These are phyloP conservation scores for Hassar affinis DNA, from an alignment of 2,113 vertebrate species.

Conservation along the genomic window DNA sequence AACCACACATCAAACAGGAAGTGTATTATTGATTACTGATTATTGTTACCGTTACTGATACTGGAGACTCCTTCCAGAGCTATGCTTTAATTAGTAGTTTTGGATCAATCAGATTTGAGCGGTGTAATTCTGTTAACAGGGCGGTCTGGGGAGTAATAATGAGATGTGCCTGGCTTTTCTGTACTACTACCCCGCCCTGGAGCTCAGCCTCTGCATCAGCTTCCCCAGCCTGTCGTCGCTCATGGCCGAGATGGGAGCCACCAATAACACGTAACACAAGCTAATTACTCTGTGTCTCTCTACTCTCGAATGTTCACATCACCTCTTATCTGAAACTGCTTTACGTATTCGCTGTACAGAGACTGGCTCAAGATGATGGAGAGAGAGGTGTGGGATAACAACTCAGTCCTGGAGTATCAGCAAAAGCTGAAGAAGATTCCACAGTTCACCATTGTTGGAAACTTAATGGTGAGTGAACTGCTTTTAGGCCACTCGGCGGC, in stretches of 20 bases:
- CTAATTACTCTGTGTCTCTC: neutral
- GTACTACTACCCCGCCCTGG: constrained; percentile 76
- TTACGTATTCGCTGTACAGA: constrained; percentile 18
- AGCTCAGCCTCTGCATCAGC: constrained; percentile 71
- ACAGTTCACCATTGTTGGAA: constrained; percentile 24
- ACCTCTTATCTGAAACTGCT: neutral
- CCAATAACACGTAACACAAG: constrained; percentile 46
- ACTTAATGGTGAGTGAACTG: constrained; percentile 50
- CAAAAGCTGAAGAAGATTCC: constrained; percentile 50
- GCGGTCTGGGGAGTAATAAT: constrained; percentile 71
- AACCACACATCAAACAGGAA: neutral
- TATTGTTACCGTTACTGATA: too few species aligned
- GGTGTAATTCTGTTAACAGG: constrained; percentile 59
- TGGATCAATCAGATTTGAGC: neutral
- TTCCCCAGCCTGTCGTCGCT: constrained; percentile 57
- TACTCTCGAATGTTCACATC: neutral
- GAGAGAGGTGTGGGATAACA: constrained; percentile 25
- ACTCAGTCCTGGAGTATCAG: constrained; percentile 55
- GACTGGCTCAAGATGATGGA: neutral
- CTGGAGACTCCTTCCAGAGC: neutral
- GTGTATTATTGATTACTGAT: too few species aligned
- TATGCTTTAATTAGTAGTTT: neutral
- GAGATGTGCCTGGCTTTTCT: constrained; percentile 84
- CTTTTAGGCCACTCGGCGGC: neutral
- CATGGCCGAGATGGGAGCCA: constrained; percentile 36